Conservation (phyloP, 2,797 vertebrate genomes). For the Danionella dracula region DNA sequence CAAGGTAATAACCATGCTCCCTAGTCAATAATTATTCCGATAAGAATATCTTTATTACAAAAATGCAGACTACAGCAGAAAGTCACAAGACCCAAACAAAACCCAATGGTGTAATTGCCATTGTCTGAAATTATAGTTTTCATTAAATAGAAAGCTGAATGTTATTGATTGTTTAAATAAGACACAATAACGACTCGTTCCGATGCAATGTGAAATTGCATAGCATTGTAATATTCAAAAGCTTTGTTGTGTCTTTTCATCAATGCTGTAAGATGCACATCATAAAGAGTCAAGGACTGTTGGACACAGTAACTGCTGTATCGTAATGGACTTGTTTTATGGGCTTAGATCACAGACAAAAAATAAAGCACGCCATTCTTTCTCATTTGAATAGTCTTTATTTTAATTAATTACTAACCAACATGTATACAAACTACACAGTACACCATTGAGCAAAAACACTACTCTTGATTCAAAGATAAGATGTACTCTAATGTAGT, state of each 20-base stretch:
- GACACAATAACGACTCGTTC: constrained; percentile 72
- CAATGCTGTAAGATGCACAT: constrained; percentile 58
- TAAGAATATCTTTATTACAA: constrained; percentile 76
- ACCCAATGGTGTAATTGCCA: constrained; percentile 71
- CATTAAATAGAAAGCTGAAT: constrained; percentile 75
- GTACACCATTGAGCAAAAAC: too few species aligned
- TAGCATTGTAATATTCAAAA: constrained; percentile 67
- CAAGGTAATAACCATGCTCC: constrained; percentile 71
- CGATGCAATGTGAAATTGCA: constrained; percentile 67
- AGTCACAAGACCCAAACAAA: constrained; percentile 70
- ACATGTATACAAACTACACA: too few species aligned
- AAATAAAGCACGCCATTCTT: neutral
- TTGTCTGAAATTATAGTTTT: constrained; percentile 77
- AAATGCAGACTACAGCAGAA: constrained; percentile 69
- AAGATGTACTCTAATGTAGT: too few species aligned
- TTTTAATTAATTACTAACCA: too few species aligned
- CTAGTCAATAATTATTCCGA: constrained; percentile 76
- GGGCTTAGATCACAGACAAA: constrained; percentile 23
- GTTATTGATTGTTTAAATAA: constrained; percentile 80
- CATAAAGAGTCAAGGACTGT: constrained; percentile 61
- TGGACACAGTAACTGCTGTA: constrained; percentile 62
- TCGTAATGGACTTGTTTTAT: constrained; percentile 68
- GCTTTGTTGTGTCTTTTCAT: constrained; percentile 65
- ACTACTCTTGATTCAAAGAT: too few species aligned
- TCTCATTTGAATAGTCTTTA: too few species aligned